A percentile compares a stretch with the other conserved stretches of the same genome.
Evolutionary conservation across 2,797 vertebrate genomes (phyloP).

Genomic region (Octomys mimax): DNA sequence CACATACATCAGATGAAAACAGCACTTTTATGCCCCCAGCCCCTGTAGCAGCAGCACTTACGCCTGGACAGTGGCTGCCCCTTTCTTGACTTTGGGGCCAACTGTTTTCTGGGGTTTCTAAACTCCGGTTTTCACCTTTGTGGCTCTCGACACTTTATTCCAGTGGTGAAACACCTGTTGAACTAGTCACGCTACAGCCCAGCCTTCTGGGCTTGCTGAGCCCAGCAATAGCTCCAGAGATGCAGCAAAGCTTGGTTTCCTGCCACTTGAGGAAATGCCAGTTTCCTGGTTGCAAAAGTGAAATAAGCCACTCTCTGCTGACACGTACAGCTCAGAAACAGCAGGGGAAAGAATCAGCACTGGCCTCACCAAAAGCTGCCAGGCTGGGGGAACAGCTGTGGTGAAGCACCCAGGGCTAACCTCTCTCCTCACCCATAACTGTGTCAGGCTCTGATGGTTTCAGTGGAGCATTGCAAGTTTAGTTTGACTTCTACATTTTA

Average conservation of each 20-base stretch:
- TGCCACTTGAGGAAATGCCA: not conserved
- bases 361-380: not conserved
- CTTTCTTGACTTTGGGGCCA: not conserved
- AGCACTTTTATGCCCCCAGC: not conserved
- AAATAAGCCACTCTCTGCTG: not conserved
- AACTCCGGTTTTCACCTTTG: not conserved
- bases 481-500: constrained; percentile 23
- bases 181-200: not conserved
- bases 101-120: not conserved
- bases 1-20: not conserved
- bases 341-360: not conserved
- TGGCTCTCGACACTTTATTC: not conserved
- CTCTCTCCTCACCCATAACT: not conserved
- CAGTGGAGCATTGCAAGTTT: not conserved
- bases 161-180: not conserved
- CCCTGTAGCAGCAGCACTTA: not conserved
- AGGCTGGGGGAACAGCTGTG: no score
- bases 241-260: not conserved
- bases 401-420: not conserved
- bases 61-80: no score
- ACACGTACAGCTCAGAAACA: no score
- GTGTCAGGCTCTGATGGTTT: not conserved
- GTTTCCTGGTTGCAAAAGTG: not conserved
- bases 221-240: not conserved
- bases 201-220: not conserved